These are phyloP conservation scores for Nothobranchius furzeri DNA, from an alignment of 2,113 vertebrate genomes.

Conservation along the genomic window DNA sequence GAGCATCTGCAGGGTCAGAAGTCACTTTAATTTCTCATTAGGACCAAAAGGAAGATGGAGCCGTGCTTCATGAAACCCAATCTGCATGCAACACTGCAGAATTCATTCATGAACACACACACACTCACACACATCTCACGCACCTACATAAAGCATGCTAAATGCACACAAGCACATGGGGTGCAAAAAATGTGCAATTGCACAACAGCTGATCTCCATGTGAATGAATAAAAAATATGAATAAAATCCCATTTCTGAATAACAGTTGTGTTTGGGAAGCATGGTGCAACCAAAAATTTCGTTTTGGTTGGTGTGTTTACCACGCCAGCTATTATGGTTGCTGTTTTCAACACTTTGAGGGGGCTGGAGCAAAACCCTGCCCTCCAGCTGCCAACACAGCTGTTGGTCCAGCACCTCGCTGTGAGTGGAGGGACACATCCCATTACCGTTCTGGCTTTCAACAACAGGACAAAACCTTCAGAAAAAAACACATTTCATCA, in stretches of 20 bases:
- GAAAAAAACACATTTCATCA: not conserved
- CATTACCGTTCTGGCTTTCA: not conserved
- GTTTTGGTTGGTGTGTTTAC: too few relatives aligned
- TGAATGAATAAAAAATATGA: not conserved
- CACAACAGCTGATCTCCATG: conserved; percentile 29
- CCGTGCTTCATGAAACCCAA: conserved; percentile 45
- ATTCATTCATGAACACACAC: conserved; percentile 66
- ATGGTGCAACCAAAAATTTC: too few relatives aligned
- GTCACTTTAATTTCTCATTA: conserved; percentile 49
- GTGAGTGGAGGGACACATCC: conserved; percentile 41
- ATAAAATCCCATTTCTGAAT: not conserved
- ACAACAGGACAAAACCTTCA: conserved; percentile 10
- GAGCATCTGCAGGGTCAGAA: conserved; percentile 53
- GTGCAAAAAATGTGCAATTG: conserved; percentile 20
- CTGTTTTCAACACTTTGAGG: conserved; percentile 22
- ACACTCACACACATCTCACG: conserved; percentile 27
- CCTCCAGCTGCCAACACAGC: conserved; percentile 45
- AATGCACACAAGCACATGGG: conserved; percentile 21
- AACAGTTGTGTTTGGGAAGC: not conserved
- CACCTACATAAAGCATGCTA: conserved; percentile 20
- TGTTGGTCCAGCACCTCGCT: conserved; percentile 40
- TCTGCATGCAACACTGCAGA: conserved; percentile 56
- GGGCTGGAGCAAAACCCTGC: conserved; percentile 34
- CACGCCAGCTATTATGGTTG: not conserved
- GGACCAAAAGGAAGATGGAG: conserved; percentile 62